Evolutionary conservation across 2,797 vertebrate species (phyloP), one percentile per base, ranked within the genome.

Genomic region (Aulostomus chinensis): DNA sequence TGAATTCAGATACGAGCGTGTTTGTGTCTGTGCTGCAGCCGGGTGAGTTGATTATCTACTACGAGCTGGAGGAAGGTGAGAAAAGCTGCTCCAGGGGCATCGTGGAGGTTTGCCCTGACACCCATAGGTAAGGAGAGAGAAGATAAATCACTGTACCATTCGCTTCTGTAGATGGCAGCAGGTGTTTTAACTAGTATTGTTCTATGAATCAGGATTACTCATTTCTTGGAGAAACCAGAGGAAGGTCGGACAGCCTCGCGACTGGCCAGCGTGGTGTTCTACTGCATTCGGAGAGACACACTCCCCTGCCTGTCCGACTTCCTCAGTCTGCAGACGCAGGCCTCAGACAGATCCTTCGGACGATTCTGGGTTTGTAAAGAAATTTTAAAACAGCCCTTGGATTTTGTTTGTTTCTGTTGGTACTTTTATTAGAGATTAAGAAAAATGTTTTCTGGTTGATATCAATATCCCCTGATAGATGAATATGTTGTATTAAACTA

Each of bases 201-300:
- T 55, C 24, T 52, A 1, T 57, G 3, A 68, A 21, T 39, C 63
- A 94, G 92, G 79, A 81, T 94, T 50, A 85, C 26, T 1, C 71
- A 73, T 33, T 94, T 94, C 61, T 34, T 86, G 62, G 92, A 94
- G 74, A 94, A 93, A 70, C 92, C 92, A 0, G 43, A 50, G 11
- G 83, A 81, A 2, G 89, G 83, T 1, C 13, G 81, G 50, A 92
- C 89, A 0, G 29, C 22, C 1, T 94, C 91, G 1, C 85, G 90
- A 21, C 58, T 93, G 58, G 92, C 92, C 67, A 94, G 92, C 5
- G 92, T 94, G 9, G 92, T 94, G 30, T 94, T 94, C 56, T 93
- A 94, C 84, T 93, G 92, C 68, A 62, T 94, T 21, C 87, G 58
- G 25, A 86, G 50, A 39, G 69, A 80, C 24, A 89, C 88, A 0